These are phyloP conservation scores for Gobionotothen gibberifrons DNA, from an alignment of 2,797 vertebrate genomes.

Conservation along the genomic window DNA sequence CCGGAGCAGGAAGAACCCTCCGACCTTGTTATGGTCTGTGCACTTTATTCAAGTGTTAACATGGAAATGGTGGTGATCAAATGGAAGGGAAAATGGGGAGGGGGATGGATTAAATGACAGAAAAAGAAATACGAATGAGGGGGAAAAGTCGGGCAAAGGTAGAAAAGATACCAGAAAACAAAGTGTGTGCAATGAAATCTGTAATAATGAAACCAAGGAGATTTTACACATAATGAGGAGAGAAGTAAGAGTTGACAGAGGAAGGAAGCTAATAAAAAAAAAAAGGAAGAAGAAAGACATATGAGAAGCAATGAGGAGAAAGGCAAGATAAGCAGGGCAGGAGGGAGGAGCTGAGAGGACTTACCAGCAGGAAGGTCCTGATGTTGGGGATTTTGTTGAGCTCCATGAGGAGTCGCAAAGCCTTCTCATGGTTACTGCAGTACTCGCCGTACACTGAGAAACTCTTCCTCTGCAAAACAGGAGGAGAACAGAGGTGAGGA, in stretches of 20 bases:
- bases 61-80: conserved; percentile 65
- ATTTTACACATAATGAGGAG: conserved; percentile 3
- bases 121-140: conserved; percentile 30
- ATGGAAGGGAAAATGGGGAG: conserved; percentile 38
- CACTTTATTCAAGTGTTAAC: conserved; percentile 61
- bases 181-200: conserved; percentile 2
- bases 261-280: conserved; percentile 21
- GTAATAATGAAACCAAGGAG: conserved; percentile 4
- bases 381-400: conserved; percentile 95
- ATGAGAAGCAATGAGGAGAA: neutral
- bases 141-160: conserved; percentile 53
- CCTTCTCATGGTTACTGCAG: conserved; percentile 99
- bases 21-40: conserved; percentile 57
- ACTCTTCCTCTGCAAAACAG: conserved; percentile 88
- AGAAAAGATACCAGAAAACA: conserved; percentile 10
- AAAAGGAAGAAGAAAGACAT: conserved; percentile 19
- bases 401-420: conserved; percentile 94
- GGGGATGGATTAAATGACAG: conserved; percentile 24
- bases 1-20: conserved; percentile 57
- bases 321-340: neutral
- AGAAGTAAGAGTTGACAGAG: conserved; percentile 14
- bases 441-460: conserved; percentile 98
- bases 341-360: conserved; percentile 44
- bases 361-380: conserved; percentile 96
- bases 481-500: conserved; percentile 39